phyloP scores from a whole-genome alignment of 2,113 vertebrate species.

The Sorex fumeus region DNA sequence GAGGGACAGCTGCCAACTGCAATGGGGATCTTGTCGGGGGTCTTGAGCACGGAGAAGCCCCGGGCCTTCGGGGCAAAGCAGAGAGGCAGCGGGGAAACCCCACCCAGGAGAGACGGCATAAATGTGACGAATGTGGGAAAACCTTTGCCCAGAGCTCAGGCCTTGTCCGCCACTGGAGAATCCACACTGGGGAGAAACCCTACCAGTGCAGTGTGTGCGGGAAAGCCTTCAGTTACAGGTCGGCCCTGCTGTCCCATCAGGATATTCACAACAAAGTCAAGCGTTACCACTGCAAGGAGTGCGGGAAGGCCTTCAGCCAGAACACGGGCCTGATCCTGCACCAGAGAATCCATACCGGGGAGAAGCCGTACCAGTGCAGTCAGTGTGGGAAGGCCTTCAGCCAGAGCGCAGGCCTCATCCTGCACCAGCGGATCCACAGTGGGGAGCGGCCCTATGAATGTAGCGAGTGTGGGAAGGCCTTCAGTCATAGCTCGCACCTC shows the following conservation, averaged over 20 bases:
- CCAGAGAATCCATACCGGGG: constrained; percentile 87
- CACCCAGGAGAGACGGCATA: constrained; percentile 81
- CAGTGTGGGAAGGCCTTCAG: constrained; percentile 88
- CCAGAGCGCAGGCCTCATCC: constrained; percentile 86
- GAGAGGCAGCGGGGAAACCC: constrained; percentile 79
- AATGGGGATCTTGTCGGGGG: constrained; percentile 75
- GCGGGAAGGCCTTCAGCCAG: constrained; percentile 87
- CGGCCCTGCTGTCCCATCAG: constrained; percentile 85
- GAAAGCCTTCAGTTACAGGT: constrained; percentile 86
- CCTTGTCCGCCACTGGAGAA: constrained; percentile 78
- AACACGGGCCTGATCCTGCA: constrained; percentile 87
- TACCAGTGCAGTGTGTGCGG: constrained; percentile 86
- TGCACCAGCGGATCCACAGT: constrained; percentile 87
- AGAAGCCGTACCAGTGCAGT: constrained; percentile 86
- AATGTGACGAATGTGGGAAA: constrained; percentile 85
- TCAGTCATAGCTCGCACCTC: constrained; percentile 88
- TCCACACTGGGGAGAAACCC: constrained; percentile 86
- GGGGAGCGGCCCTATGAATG: constrained; percentile 87
- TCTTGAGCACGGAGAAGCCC: constrained; percentile 74
- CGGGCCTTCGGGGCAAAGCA: constrained; percentile 71
- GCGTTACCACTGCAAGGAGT: constrained; percentile 87
- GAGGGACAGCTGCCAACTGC: constrained; percentile 76
- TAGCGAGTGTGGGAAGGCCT: constrained; percentile 87
- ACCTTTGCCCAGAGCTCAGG: constrained; percentile 81
- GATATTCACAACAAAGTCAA: constrained; percentile 85